Conservation (phyloP, 2,888 invertebrate species). For the Julus scandinavius region DNA sequence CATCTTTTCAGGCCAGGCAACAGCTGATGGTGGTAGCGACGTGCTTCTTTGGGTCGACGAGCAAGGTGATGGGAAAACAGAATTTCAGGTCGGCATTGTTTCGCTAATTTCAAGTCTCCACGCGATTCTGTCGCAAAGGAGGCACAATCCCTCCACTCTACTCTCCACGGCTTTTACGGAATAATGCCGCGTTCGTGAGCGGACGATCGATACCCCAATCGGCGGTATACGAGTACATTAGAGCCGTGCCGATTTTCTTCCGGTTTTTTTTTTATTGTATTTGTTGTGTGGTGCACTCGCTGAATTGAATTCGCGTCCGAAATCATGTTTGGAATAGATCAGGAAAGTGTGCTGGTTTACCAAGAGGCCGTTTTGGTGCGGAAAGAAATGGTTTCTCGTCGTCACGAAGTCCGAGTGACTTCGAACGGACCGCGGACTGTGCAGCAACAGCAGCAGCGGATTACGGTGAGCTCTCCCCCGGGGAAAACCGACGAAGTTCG, state of each 20-base stretch:
- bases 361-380: conserved; percentile 57
- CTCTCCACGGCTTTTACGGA: background rate
- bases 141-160: background rate
- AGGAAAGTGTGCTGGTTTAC: conserved; percentile 57
- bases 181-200: background rate
- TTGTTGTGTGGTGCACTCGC: background rate
- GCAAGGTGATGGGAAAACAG: background rate
- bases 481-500: background rate
- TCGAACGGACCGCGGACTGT: conserved; percentile 30
- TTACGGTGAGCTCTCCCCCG: conserved; percentile 5
- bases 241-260: background rate
- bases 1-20: conserved; percentile 10
- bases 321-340: conserved; percentile 57
- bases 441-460: conserved; percentile 25
- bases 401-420: background rate
- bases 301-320: background rate
- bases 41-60: background rate
- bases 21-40: conserved; percentile 2
- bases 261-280: background rate
- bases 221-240: background rate
- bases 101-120: background rate
- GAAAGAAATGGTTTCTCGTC: conserved; percentile 46
- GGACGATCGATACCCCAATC: conserved; percentile 5
- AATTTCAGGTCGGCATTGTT: background rate
- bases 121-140: background rate